Evolutionary conservation across 2,797 vertebrate species (phyloP), one percentile per base, ranked within the genome.

Genomic region (Typhlichthys subterraneus): DNA sequence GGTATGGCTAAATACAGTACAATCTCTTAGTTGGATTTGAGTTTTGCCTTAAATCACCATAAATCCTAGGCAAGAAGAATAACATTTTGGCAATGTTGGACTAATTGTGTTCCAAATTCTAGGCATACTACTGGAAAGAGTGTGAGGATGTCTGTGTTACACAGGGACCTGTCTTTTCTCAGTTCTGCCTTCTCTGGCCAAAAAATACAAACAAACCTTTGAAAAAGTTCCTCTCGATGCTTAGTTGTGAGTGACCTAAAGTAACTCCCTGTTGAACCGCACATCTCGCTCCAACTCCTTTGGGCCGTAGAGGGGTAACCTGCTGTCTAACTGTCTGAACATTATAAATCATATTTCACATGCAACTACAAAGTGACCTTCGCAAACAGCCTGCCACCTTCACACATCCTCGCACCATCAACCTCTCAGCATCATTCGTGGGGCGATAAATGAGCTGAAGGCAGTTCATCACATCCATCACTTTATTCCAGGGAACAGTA

Each of bases 381-480:
- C 79, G 67, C 23, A 5, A 59, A 51, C 65, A 72, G 77, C 8
- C 76, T 1, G 4, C 72, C 67, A 77, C 84, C 80, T 85, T 84
- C 81, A 76, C 81, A 76, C 76, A 67, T 74, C 77, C 69, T 69
- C 69, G 52, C 62, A 42, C 62, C 59, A 65, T 65, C 63, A 50
- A 75, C 69, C 51, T 52, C 1, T 48, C 56, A 4, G 11, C 68
- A 0, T 55, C 65, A n/a, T 33, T 51, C 9, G 33, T 55, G 59
- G 31, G 13, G 46, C 31, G 77, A 72, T 57, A 33, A 77, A 82
- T 61, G 64, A 80, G 67, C 54, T 55, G 68, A 33, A 54, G 49
- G 29, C 61, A 59, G 77, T 70, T 77, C 71, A 64, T 80, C 76
- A 51, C 75, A 86, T 77, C 75, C 63, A 53, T 88, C 85, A 80